These are phyloP conservation scores for Alauda arvensis DNA, from an alignment of 2,797 vertebrate species.

Conservation along the genomic window DNA sequence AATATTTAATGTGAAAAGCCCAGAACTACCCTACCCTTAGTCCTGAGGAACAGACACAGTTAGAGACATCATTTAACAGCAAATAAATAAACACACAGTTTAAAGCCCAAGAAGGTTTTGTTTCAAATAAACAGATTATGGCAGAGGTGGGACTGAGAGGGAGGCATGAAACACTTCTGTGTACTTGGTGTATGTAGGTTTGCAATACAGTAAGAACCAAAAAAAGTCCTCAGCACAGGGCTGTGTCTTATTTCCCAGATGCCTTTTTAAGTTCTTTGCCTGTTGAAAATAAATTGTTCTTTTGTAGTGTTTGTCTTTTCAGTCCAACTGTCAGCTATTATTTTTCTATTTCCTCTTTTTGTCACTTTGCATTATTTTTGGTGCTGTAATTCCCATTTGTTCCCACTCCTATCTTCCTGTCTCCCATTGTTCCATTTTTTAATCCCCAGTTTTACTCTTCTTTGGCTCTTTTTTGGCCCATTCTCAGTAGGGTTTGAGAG, in stretches of 20 bases:
- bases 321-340: slow-evolving; percentile 86
- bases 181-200: background rate
- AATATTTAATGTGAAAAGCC: background rate
- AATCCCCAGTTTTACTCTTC: slow-evolving; percentile 90
- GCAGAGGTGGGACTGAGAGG: background rate
- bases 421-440: slow-evolving; percentile 84
- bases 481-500: slow-evolving; percentile 86
- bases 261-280: slow-evolving; percentile 58
- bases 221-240: background rate
- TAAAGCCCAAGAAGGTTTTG: background rate
- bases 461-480: slow-evolving; percentile 66
- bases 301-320: slow-evolving; percentile 60
- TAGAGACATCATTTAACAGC: background rate
- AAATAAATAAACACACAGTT: background rate
- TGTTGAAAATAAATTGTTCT: slow-evolving; percentile 76
- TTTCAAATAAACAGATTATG: background rate
- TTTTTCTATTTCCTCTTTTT: slow-evolving; percentile 94
- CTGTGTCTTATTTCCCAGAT: slow-evolving; percentile 40
- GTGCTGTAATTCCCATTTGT: slow-evolving; percentile 93
- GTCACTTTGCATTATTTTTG: slow-evolving; percentile 94
- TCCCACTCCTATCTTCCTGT: slow-evolving; percentile 94
- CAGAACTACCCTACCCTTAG: background rate
- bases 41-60: background rate
- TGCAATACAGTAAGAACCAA: background rate
- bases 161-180: background rate